These are phyloP conservation scores for Percina caprodes DNA, from an alignment of 2,113 vertebrate genomes.

Conservation along the genomic window DNA sequence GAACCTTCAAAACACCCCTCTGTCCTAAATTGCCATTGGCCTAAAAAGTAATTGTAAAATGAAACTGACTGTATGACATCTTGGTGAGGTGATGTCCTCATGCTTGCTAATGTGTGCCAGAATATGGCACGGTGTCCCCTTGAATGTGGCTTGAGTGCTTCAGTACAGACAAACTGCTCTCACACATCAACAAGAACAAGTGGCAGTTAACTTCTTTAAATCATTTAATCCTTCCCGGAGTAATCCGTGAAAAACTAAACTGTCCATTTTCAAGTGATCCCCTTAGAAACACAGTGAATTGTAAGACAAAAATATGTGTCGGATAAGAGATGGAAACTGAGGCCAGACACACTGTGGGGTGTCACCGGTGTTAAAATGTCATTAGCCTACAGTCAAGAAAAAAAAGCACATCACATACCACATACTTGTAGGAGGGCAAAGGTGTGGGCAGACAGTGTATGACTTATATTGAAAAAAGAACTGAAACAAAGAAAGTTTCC, in stretches of 20 bases:
- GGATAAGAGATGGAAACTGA: conserved; percentile 27
- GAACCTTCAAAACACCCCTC: background rate
- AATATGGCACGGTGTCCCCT: background rate
- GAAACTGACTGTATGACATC: conserved; percentile 19
- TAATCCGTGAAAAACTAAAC: background rate
- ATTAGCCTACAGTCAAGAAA: background rate
- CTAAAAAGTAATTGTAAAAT: conserved; percentile 46
- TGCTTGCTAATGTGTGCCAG: too few species aligned
- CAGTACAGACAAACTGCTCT: background rate
- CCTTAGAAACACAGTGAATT: background rate
- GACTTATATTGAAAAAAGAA: background rate
- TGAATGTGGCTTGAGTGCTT: background rate
- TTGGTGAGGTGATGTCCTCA: background rate
- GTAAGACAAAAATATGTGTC: conserved; percentile 9
- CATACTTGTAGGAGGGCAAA: background rate
- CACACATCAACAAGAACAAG: background rate
- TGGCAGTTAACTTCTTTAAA: background rate
- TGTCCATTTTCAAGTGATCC: background rate
- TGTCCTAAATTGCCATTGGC: background rate
- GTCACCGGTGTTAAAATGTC: conserved; percentile 34
- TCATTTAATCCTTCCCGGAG: background rate
- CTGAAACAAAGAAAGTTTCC: conserved; percentile 1
- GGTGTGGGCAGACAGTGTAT: background rate
- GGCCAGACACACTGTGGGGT: background rate
- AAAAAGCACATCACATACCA: background rate